Percentiles rank a stretch among this genome's conserved stretches.
phyloP scores from a whole-genome alignment of 1,140 invertebrate genomes.

The Macrosteles quadrilineatus region DNA sequence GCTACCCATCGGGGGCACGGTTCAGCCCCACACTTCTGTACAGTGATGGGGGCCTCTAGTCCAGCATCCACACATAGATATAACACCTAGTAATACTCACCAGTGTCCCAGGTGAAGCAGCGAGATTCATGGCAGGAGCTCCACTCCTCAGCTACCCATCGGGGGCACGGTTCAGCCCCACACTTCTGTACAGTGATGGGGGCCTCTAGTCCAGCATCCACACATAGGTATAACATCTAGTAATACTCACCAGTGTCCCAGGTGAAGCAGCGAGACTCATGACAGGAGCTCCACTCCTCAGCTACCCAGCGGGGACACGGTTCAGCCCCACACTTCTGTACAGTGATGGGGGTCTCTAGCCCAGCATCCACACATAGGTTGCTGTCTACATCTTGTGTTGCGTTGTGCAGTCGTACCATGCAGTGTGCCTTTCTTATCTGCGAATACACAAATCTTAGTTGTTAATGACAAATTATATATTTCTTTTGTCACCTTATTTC shows the following conservation, averaged over 20 bases:
- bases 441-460: too few relatives aligned
- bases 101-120: slow-evolving; percentile 75
- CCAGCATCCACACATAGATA: slow-evolving; percentile 70
- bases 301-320: slow-evolving; percentile 72
- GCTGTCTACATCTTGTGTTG: slow-evolving; percentile 59
- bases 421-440: slow-evolving; percentile 71
- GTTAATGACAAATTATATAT: too few relatives aligned
- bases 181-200: slow-evolving; percentile 69
- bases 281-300: slow-evolving; percentile 70
- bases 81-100: too few relatives aligned
- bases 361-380: slow-evolving; percentile 71
- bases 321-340: slow-evolving; percentile 67
- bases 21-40: slow-evolving; percentile 67
- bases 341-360: slow-evolving; percentile 61
- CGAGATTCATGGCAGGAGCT: slow-evolving; percentile 66
- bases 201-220: slow-evolving; percentile 64
- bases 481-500: too few relatives aligned
- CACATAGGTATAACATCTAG: too few relatives aligned
- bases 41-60: slow-evolving; percentile 61
- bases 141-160: slow-evolving; percentile 73
- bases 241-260: slow-evolving; percentile 68
- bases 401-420: slow-evolving; percentile 61
- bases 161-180: slow-evolving; percentile 67
- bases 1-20: slow-evolving; percentile 72
- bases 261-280: slow-evolving; percentile 70